Percentiles rank a stretch among this genome's conserved stretches.
These are phyloP conservation scores for Phymanthus crucifer DNA, from an alignment of 92 coral and sea anemone genomes.

Conservation along the genomic window DNA sequence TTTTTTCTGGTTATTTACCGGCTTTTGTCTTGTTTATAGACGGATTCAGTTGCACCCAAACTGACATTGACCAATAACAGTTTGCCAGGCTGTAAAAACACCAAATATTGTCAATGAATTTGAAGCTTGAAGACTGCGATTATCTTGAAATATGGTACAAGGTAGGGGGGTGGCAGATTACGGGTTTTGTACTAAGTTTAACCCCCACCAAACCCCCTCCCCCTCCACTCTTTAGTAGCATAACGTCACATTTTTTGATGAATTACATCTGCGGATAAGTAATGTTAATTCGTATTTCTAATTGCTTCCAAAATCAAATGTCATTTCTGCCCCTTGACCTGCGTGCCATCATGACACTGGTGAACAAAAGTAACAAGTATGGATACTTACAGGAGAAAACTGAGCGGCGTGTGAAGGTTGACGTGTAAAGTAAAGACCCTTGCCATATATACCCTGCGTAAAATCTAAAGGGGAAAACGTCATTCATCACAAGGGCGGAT, in stretches of 20 bases:
- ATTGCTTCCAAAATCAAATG: too few relatives aligned
- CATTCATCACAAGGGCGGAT: not conserved
- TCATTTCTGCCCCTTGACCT: too few relatives aligned
- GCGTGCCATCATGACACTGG: too few relatives aligned
- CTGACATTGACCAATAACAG: slow-evolving; percentile 74
- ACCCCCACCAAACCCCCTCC: too few relatives aligned
- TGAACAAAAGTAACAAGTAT: too few relatives aligned
- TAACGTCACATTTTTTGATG: too few relatives aligned
- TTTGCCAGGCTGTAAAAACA: slow-evolving; percentile 65
- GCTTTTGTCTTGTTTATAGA: slow-evolving; percentile 54
- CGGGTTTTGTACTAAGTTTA: too few relatives aligned
- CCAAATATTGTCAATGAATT: not conserved
- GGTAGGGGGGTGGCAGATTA: not conserved
- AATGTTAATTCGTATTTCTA: too few relatives aligned
- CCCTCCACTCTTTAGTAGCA: too few relatives aligned
- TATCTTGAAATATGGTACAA: not conserved
- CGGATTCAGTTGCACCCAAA: slow-evolving; percentile 75
- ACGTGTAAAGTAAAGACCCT: slow-evolving; percentile 74
- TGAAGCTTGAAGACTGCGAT: not conserved
- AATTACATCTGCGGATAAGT: too few relatives aligned
- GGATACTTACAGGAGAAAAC: slow-evolving; percentile 57
- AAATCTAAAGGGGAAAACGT: slow-evolving; percentile 45
- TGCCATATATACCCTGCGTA: slow-evolving; percentile 72
- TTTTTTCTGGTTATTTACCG: too few relatives aligned
- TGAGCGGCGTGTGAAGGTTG: slow-evolving; percentile 77